Percentiles rank a stretch among this genome's conserved stretches.
Evolutionary conservation across 30 jellyfish, hydroid and myxozoan species (phyloP).

Genomic region (Clytia hemisphaerica): DNA sequence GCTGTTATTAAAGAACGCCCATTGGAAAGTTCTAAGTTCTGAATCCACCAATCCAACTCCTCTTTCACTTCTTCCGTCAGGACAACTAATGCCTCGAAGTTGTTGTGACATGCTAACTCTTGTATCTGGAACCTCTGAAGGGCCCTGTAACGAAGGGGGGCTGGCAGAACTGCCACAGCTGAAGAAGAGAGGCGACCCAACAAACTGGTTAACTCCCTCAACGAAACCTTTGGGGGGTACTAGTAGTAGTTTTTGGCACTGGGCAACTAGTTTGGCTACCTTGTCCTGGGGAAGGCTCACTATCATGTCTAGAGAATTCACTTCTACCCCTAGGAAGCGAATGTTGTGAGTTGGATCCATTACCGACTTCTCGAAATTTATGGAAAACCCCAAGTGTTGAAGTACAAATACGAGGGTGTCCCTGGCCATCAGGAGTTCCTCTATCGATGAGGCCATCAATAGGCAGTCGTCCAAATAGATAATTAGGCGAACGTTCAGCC

Average conservation of each 20-base stretch:
- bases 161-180: too few relatives aligned
- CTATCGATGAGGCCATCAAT: background rate
- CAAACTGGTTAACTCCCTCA: too few relatives aligned
- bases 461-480: background rate
- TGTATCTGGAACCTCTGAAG: too few relatives aligned
- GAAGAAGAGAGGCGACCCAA: too few relatives aligned
- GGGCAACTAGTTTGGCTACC: background rate
- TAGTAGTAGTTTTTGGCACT: conserved; percentile 1
- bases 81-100: background rate
- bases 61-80: background rate
- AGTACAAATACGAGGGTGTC: background rate
- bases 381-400: background rate
- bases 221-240: background rate
- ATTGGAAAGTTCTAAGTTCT: background rate
- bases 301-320: background rate
- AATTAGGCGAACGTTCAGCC: background rate
- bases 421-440: background rate
- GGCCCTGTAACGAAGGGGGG: too few relatives aligned
- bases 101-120: background rate
- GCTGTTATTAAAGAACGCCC: background rate
- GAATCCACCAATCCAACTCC: conserved; percentile 8
- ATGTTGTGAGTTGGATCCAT: background rate
- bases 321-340: background rate
- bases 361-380: background rate
- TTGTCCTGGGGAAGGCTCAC: background rate